phyloP scores from a whole-genome alignment of 1,140 invertebrate species.

The Saccostrea cuccullata region DNA sequence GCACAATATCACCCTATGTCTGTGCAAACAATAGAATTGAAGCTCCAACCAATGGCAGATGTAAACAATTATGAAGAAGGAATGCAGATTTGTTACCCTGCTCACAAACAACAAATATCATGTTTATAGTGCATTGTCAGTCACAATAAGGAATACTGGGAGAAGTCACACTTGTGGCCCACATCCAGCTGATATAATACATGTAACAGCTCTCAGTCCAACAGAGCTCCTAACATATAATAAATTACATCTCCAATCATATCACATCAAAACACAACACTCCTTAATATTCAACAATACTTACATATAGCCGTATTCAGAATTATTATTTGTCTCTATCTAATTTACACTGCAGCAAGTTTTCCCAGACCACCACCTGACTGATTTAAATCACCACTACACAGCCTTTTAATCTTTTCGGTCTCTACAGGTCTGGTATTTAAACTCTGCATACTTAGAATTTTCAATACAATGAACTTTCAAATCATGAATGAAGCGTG shows the following conservation, averaged over 20 bases:
- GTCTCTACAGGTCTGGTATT: neutral
- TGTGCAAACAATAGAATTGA: slow-evolving; percentile 18
- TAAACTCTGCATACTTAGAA: slow-evolving; percentile 1
- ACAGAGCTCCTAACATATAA: neutral
- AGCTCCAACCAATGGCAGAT: slow-evolving; percentile 15
- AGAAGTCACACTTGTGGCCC: slow-evolving; percentile 22
- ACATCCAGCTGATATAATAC: neutral
- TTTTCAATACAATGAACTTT: slow-evolving; percentile 4
- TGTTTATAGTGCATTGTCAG: slow-evolving; percentile 2
- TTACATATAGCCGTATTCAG: neutral
- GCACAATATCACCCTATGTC: slow-evolving; percentile 13
- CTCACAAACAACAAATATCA: slow-evolving; percentile 32
- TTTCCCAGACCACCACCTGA: neutral
- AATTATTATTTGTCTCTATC: too few relatives aligned
- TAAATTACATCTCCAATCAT: neutral
- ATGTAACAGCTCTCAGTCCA: neutral
- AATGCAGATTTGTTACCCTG: slow-evolving; percentile 27
- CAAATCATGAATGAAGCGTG: neutral
- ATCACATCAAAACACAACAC: neutral
- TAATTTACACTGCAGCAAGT: neutral
- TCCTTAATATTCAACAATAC: neutral
- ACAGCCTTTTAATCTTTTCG: neutral
- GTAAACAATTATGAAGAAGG: slow-evolving; percentile 36
- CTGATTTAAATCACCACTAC: neutral
- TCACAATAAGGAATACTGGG: neutral